A percentile compares a stretch with the other conserved stretches of the same genome.
These are phyloP conservation scores for Catharus fuscescens DNA, from an alignment of 2,113 vertebrate species.

Conservation along the genomic window DNA sequence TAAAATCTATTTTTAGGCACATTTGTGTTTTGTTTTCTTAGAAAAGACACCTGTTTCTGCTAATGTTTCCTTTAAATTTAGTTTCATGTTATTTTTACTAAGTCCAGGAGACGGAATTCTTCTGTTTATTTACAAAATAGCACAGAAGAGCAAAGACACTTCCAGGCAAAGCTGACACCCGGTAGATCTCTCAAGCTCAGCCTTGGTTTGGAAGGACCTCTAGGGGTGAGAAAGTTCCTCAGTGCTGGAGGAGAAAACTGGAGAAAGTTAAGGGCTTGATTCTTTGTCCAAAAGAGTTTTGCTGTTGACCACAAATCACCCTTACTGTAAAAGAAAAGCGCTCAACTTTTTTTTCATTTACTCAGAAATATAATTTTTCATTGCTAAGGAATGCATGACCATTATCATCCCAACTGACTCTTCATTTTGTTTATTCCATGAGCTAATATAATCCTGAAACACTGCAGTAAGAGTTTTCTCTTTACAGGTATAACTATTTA, in stretches of 20 bases:
- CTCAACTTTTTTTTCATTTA: neutral
- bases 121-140: neutral
- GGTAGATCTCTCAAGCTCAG: neutral
- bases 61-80: neutral
- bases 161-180: neutral
- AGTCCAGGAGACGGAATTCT: neutral
- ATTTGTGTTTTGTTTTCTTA: neutral
- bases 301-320: neutral
- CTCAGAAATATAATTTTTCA: neutral
- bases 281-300: neutral
- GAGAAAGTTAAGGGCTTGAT: neutral
- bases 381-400: neutral
- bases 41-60: neutral
- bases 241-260: neutral
- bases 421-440: neutral
- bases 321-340: neutral
- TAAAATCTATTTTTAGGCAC: neutral
- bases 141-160: neutral
- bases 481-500: neutral
- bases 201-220: conserved; percentile 41
- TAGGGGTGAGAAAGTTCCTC: conserved; percentile 4
- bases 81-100: neutral
- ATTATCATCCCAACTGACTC: neutral
- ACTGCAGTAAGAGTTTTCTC: neutral
- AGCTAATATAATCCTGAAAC: neutral